Base-by-base conservation (phyloP, 2,888 invertebrate genomes). In the Elegia similella region DNA sequence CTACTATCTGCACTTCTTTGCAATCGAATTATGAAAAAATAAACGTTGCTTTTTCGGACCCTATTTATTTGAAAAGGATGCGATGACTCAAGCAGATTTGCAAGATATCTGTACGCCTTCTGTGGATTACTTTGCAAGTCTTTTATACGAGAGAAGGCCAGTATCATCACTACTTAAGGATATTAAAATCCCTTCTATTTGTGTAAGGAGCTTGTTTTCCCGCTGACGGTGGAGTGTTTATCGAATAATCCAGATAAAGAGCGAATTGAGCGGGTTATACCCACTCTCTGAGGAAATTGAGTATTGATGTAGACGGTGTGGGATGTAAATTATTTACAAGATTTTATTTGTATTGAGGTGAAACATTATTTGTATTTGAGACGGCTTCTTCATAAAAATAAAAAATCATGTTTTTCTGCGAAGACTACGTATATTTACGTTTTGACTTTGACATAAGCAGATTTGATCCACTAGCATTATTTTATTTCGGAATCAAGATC, bases 91-190 rank as follows among this genome's bases (percentile, higher is more conserved):
- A 86, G 82, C 86, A 89, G 90, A 91, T 91, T 88, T 82, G 82
- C 80, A 78, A 84, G 87, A 85, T 86, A 86, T 84, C 87, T 81
- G 76, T 75, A 66, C 82, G 85, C 82, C 81, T 79, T 86, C 86
- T 80, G 82, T 79, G 88, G 90, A 91, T 91, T 90, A 91, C 89
- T 88, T 89, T 86, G 90, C 91, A 88, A 88, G 84, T 88, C 88
- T 84, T 90, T 89, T 89, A 88, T 88, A 78, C 76, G 72, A 79
- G 72, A 75, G 76, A 79, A 83, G 83, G 80, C 78, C 83, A 78
- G 87, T 89, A 88, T 86, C 82, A 85, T 86, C 88, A 85, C 89
- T 91, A 90, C 91, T 91, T 90, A 91, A 82, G 84, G 86, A 89
- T 91, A 91, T 91, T 91, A 91, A 89, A 91, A 89, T 85, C 88